phyloP scores from a whole-genome alignment of 2,797 vertebrate species.

The Artibeus lituratus region DNA sequence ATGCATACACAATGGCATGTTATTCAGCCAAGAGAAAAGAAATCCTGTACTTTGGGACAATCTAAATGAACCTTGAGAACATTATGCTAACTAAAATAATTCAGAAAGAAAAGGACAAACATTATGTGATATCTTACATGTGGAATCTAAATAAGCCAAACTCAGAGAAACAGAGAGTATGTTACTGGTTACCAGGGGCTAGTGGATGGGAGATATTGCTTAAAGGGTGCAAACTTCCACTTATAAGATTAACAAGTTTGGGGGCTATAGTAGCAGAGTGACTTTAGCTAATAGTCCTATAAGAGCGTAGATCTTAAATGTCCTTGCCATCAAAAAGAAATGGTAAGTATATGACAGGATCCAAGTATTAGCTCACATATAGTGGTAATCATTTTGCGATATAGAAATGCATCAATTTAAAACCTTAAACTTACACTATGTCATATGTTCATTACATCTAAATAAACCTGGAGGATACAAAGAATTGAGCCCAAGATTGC shows the following conservation, averaged over 20 bases:
- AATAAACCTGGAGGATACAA: not conserved
- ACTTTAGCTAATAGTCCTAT: not conserved
- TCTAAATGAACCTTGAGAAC: not conserved
- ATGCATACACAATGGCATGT: not conserved
- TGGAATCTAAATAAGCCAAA: not conserved
- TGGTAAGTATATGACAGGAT: not conserved
- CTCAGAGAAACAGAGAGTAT: not conserved
- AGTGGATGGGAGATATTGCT: too few species aligned
- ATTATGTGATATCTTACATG: not conserved
- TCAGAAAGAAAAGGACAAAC: not conserved
- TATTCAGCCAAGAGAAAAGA: not conserved
- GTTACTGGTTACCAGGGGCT: not conserved
- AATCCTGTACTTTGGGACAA: not conserved
- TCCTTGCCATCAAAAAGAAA: not conserved
- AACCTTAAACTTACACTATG: not conserved
- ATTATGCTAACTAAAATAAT: not conserved
- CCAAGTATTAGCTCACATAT: not conserved
- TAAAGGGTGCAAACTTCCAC: not conserved
- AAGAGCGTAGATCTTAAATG: not conserved
- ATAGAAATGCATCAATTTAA: not conserved
- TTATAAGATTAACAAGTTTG: not conserved
- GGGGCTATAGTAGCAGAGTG: not conserved
- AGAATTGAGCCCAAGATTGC: not conserved
- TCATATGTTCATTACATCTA: not conserved
- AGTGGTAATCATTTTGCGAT: not conserved